Conservation (phyloP, 2,888 invertebrate genomes). For the Caenorhabditis plicata region DNA sequence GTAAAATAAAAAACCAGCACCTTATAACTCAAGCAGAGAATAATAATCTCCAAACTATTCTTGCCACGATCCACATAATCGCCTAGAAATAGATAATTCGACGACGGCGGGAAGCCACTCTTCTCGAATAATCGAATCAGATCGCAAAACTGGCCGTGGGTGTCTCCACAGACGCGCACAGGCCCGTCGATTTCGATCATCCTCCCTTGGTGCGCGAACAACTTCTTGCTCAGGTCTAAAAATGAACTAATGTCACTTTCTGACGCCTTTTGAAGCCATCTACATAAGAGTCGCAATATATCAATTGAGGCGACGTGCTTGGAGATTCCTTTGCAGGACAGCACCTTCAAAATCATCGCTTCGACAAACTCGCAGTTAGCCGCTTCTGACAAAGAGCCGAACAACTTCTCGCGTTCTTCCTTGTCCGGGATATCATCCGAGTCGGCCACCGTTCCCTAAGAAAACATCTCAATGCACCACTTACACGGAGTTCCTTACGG, state of each 20-base stretch:
- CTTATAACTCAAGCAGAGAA: constrained; percentile 37
- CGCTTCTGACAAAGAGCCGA: background rate
- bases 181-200: constrained; percentile 40
- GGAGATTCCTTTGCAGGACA: constrained; percentile 19
- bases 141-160: constrained; percentile 45
- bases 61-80: constrained; percentile 50
- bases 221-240: constrained; percentile 24
- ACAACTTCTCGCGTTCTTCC: background rate
- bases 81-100: constrained; percentile 53
- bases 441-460: constrained; percentile 1
- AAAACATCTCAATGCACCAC: background rate
- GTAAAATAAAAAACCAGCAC: constrained; percentile 1
- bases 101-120: constrained; percentile 48
- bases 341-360: constrained; percentile 4
- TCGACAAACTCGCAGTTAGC: constrained; percentile 13
- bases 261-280: background rate
- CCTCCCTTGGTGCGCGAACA: constrained; percentile 26
- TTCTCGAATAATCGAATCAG: constrained; percentile 37
- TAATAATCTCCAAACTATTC: constrained; percentile 35
- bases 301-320: constrained; percentile 9
- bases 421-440: background rate
- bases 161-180: constrained; percentile 40
- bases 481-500: constrained; percentile 2
- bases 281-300: constrained; percentile 12
- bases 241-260: background rate